A percentile compares a stretch with the other conserved stretches of the same genome.
These are phyloP conservation scores for Drosophila mettleri DNA, from an alignment of 2,888 invertebrate species.

Conservation along the genomic window DNA sequence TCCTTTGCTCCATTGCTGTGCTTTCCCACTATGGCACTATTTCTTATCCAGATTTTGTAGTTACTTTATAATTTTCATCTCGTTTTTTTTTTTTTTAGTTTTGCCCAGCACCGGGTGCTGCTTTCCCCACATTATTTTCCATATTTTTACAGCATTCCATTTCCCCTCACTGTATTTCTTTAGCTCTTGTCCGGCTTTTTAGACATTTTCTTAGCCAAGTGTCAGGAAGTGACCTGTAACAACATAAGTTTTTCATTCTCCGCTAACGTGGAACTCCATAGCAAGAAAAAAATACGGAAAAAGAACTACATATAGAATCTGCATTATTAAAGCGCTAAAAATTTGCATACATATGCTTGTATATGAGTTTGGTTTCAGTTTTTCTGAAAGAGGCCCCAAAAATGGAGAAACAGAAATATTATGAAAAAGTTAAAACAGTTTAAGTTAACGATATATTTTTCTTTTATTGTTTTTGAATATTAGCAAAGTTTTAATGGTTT, in stretches of 20 bases:
- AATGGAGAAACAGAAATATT: neutral
- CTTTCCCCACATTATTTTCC: slow-evolving; percentile 60
- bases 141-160: slow-evolving; percentile 57
- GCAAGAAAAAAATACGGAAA: slow-evolving; percentile 24
- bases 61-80: slow-evolving; percentile 81
- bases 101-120: slow-evolving; percentile 30
- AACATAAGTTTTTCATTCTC: slow-evolving; percentile 60
- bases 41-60: slow-evolving; percentile 79
- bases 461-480: slow-evolving; percentile 1
- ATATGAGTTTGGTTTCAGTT: neutral
- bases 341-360: slow-evolving; percentile 4
- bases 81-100: slow-evolving; percentile 72
- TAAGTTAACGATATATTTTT: slow-evolving; percentile 10
- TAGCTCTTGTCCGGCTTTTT: slow-evolving; percentile 41
- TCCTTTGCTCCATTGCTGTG: slow-evolving; percentile 2
- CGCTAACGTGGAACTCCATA: slow-evolving; percentile 47
- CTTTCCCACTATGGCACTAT: slow-evolving; percentile 22
- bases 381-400: neutral
- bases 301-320: slow-evolving; percentile 17
- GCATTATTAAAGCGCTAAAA: slow-evolving; percentile 37
- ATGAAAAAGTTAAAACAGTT: neutral
- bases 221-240: slow-evolving; percentile 60
- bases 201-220: slow-evolving; percentile 40
- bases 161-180: slow-evolving; percentile 21
- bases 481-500: neutral